A percentile compares a stretch with the other conserved stretches of the same genome.
phyloP scores from a whole-genome alignment of 2,797 vertebrate species.

The Sebastes variabilis region DNA sequence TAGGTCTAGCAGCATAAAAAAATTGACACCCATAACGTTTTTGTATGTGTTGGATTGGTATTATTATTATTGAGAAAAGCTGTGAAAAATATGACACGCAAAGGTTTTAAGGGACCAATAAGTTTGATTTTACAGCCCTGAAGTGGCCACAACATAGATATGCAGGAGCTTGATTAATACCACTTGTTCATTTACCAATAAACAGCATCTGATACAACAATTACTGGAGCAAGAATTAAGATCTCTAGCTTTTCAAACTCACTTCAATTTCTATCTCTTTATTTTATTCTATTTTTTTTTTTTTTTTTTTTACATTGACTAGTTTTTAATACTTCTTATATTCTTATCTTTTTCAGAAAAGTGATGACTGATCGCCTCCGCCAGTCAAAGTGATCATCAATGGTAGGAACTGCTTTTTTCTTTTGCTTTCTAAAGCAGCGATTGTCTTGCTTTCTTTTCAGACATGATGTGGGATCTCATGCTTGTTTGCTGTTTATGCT shows the following conservation, averaged over 20 bases:
- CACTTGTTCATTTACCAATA: not conserved
- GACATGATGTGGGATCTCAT: not conserved
- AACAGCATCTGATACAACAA: not conserved
- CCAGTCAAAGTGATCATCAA: not conserved
- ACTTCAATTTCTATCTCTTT: not conserved
- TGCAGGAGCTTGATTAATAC: not conserved
- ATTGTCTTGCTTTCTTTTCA: not conserved
- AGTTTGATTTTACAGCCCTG: not conserved
- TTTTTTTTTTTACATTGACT: not conserved
- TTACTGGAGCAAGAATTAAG: not conserved
- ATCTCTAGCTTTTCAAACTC: not conserved
- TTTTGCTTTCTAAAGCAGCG: not conserved
- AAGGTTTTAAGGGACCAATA: not conserved
- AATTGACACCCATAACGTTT: not conserved
- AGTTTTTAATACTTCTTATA: not conserved
- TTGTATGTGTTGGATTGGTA: too few species aligned
- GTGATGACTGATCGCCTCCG: accelerated
- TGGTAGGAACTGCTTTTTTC: not conserved
- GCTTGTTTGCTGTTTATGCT: not conserved
- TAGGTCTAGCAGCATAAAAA: not conserved
- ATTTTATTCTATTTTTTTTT: too few species aligned
- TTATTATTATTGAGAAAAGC: not conserved
- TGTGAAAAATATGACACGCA: not conserved
- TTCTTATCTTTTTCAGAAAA: not conserved
- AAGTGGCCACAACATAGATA: not conserved